Evolutionary conservation across 2,797 vertebrate species (phyloP), one percentile per base, ranked within the genome.

Genomic region (Macrochelys suwanniensis): DNA sequence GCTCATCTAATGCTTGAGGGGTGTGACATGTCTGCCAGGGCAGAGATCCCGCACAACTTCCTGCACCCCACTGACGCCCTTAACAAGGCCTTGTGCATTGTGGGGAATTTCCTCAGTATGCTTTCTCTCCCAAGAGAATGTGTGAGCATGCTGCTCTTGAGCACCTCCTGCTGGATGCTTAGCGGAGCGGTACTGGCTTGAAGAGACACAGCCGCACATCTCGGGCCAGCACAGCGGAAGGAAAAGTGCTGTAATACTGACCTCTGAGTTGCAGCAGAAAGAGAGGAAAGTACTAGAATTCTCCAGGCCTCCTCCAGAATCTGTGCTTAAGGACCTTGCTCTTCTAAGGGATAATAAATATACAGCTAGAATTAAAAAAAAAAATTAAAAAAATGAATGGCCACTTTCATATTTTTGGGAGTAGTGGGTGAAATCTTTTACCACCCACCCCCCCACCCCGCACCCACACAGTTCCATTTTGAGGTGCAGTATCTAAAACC

Each of bases 381-480:
- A 65, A 33, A 10, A 42, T 53, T 16, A 7, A 23, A 65, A 68
- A 68, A 68, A 21, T 37, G 17, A 68, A 19, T 37, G 65, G 8
- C 65, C 17, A 68, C 65, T 37, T 68, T 37, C n/a, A 37, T 37
- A 19, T 11, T 10, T 23, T 37, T 37, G 17, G 17, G n/a, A 37
- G 17, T n/a, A n/a, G n/a, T 37, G 9, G n/a, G 17, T 68, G n/a
- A 68, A n/a, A 68, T 19, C n/a, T 68, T 10, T 68, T 68, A 68
- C 17, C 17, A 10, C 31, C 15, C 33, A 31, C 3, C 16, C 7
- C 9, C 8, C n/a, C 3, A 7, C 7, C 9, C 8, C n/a, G 37
- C 37, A 42, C 37, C 37, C 37, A 42, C 65, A 5, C 2, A 19
- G 3, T 68, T 37, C n/a, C 19, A 68, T 68, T 68, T 37, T 37